These are phyloP conservation scores for Paramormyrops hopkinsi DNA, from an alignment of 2,797 vertebrate genomes.

Conservation along the genomic window DNA sequence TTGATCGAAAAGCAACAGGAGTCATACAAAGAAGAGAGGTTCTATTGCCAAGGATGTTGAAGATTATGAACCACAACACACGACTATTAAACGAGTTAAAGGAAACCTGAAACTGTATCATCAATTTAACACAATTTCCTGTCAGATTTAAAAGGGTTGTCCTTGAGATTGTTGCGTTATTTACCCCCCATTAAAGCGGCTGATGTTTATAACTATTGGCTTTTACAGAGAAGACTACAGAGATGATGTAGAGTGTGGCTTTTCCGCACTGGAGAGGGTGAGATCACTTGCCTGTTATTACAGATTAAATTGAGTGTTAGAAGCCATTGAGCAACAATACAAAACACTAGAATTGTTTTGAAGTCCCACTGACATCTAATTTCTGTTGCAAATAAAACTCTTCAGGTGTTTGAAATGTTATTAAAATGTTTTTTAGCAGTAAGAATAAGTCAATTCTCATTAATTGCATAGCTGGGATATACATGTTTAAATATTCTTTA, in stretches of 20 bases:
- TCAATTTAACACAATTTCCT: conserved; percentile 15
- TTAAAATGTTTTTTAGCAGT: background rate
- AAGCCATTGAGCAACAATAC: background rate
- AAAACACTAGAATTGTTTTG: background rate
- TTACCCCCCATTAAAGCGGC: background rate
- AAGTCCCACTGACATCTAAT: background rate
- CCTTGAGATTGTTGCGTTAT: background rate
- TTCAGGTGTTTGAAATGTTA: background rate
- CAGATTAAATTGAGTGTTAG: background rate
- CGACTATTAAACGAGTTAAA: conserved; percentile 13
- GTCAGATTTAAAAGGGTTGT: background rate
- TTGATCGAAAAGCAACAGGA: background rate
- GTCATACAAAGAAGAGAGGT: conserved; percentile 16
- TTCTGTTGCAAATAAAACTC: background rate
- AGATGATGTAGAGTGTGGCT: background rate
- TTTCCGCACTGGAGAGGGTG: background rate
- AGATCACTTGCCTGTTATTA: background rate
- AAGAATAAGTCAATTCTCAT: background rate
- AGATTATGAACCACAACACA: background rate
- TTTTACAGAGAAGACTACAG: background rate
- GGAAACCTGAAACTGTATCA: conserved; percentile 3
- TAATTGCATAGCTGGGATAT: background rate
- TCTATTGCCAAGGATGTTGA: background rate
- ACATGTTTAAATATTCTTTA: background rate
- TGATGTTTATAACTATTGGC: background rate